phyloP scores from a whole-genome alignment of 2,113 vertebrate species.

The Podocnemis expansa region DNA sequence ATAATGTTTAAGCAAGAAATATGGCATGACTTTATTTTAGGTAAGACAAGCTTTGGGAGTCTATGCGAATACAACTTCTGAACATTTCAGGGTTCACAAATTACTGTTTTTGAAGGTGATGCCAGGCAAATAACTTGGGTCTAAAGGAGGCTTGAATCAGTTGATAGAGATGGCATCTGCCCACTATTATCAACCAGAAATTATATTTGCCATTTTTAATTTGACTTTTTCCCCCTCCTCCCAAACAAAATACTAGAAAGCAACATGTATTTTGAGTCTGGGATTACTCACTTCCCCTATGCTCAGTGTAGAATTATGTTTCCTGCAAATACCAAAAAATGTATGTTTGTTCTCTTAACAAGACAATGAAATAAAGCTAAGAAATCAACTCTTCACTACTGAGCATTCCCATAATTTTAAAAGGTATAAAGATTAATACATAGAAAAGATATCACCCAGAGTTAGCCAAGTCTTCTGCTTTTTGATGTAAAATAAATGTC shows the following conservation, averaged over 20 bases:
- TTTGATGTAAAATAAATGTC: neutral
- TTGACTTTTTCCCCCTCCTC: neutral
- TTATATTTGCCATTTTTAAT: neutral
- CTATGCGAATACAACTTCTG: neutral
- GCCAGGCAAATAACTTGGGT: neutral
- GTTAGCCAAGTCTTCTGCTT: neutral
- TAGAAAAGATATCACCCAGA: neutral
- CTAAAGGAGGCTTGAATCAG: neutral
- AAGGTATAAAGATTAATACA: neutral
- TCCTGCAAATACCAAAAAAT: neutral
- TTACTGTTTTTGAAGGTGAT: neutral
- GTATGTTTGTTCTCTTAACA: neutral
- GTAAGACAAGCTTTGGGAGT: neutral
- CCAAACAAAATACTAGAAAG: neutral
- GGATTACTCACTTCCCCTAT: neutral
- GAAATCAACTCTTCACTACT: neutral
- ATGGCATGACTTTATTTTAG: fast-evolving
- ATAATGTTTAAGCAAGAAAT: neutral
- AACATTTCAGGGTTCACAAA: neutral
- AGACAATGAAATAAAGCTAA: neutral
- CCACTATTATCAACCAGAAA: neutral
- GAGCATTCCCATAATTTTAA: neutral
- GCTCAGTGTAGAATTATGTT: neutral
- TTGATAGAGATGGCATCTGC: fast-evolving
- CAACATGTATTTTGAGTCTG: neutral